Base-by-base conservation (phyloP, 2,797 vertebrate genomes). In the Brotula barbata region DNA sequence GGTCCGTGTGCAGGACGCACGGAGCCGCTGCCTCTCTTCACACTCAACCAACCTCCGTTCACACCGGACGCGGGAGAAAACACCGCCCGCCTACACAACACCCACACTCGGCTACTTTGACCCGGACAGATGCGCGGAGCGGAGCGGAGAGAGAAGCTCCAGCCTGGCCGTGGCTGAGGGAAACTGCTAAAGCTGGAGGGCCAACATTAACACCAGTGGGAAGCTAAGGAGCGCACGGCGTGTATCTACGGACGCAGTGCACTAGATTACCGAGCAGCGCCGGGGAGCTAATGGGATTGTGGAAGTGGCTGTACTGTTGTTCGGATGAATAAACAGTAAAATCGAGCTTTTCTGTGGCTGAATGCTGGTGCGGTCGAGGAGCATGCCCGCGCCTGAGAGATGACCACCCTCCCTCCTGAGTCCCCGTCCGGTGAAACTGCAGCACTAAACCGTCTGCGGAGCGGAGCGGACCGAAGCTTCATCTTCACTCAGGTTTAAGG, bases 1-100 rank as follows among this genome's bases (percentile, higher is more conserved):
- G 84, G 79, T 69, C 85, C 78, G 78, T 60, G 75, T 17, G 74
- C 71, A 71, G 80, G 49, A 82, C 82, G 79, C 75, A 61, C 73
- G 50, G 83, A 75, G 82, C 73, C 9, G 64, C 77, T 73, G 73
- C 74, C 60, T 82, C 78, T 77, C 81, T 65, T 77, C 85, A 77
- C 77, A 83, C 77, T 81, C 80, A 75, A n/a, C 58, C 44, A 31
- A 49, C 45, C 63, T 68, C 58, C 48, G 50, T 42, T 37, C 45
- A 68, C 62, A 68, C 33, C 72, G 65, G 84, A 11, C 6, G 9
- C 6, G 31, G 11, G 12, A 41, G 42, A 54, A 73, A 43, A 33
- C 31, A 33, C 31, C 9, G 5, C 5, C 31, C 9, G 31, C 31
- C 31, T 11, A 33, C 31, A 11, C 9, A 6, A 33, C 6, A 33